phyloP scores from a whole-genome alignment of 2,113 vertebrate genomes.

The Salvator merianae region DNA sequence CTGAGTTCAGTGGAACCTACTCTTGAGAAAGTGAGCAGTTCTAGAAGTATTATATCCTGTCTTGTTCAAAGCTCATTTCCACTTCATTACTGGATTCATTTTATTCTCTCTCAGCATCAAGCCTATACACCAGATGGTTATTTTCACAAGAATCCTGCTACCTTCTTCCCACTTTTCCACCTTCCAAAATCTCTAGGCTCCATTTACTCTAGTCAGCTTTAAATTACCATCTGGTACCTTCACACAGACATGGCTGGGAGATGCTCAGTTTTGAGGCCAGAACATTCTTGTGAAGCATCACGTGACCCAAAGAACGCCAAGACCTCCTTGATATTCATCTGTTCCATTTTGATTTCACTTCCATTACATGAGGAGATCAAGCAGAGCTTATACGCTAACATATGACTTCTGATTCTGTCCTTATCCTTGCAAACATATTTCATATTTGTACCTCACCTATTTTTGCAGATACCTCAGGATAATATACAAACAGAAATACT shows the following conservation, averaged over 20 bases:
- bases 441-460: accelerated
- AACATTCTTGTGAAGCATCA: background rate
- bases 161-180: constrained; percentile 3
- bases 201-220: background rate
- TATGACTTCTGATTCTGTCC: background rate
- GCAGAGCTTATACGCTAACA: background rate
- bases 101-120: background rate
- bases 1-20: background rate
- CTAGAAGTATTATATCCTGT: background rate
- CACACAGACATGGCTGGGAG: background rate
- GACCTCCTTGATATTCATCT: background rate
- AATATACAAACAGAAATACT: background rate
- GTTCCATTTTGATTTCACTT: background rate
- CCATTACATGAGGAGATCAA: background rate
- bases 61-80: background rate
- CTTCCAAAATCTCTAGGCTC: background rate
- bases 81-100: background rate
- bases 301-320: background rate
- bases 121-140: constrained; percentile 7
- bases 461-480: constrained; percentile 3
- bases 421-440: constrained; percentile 14
- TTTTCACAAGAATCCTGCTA: constrained; percentile 13
- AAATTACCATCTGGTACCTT: constrained; percentile 17
- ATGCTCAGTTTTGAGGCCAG: constrained; percentile 3
- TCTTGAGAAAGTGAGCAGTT: background rate